Base-by-base conservation (phyloP, 2,797 vertebrate genomes). In the Spea hammondii region DNA sequence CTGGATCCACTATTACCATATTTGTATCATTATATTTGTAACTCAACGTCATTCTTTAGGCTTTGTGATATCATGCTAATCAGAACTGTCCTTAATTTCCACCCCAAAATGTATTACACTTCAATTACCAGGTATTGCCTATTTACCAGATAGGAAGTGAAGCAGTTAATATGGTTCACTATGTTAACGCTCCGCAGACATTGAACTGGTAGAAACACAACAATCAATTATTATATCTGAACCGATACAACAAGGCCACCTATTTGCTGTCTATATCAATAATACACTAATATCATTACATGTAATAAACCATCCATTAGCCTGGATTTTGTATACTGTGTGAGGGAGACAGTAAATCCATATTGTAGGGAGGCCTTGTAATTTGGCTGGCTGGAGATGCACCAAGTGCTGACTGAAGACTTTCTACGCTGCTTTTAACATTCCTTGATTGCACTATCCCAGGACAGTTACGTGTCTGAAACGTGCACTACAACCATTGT, bases 331-430 rank as follows among this genome's bases (percentile, higher is more conserved):
- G 92, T 92, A 92, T 91, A 93, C 93, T 92, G 86, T 88, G 88
- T 89, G 88, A 91, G 91, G 94, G 94, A 92, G 93, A 94, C 93
- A 93, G 93, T 89, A 94, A 95, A 96, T 94, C 93, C 91, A 94
- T 94, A 94, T 87, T 79, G 86, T 87, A 85, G 71, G 85, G 72
- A 70, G 66, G 66, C 44, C 17, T 70, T 83, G 78, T 78, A 77
- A n/a, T 53, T 49, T n/a, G 50, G 82, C 1, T 51, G 8, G 62
- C 6, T 10, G 77, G 71, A 70, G 78, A 79, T 48, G 57, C 78
- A 60, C 2, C 49, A 46, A 85, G 79, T 86, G 89, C 88, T 88
- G 89, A 92, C 90, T 85, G 85, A 88, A 91, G 88, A 87, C 89
- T 93, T 93, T 87, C 88, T 62, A 13, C 65, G n/a, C 69, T 62